Evolutionary conservation across 2,113 vertebrate genomes (phyloP).

Genomic region (Myiozetetes cayanensis): DNA sequence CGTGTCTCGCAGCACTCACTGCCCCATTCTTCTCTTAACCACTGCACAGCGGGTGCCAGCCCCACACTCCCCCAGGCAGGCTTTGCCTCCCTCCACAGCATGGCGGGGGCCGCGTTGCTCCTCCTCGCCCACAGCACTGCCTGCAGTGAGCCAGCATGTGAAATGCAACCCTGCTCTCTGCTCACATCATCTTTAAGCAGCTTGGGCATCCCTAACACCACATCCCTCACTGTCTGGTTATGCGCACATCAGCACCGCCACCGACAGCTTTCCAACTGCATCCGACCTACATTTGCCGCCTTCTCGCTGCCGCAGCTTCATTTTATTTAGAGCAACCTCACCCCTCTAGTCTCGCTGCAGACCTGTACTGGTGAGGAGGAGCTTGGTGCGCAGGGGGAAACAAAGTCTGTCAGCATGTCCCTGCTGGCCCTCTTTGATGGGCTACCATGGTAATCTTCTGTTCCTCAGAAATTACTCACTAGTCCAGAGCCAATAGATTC

Average conservation of each 20-base stretch:
- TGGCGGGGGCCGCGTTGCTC: fast-evolving
- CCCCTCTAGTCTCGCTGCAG: neutral
- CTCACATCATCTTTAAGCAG: neutral
- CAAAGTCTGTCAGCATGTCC: neutral
- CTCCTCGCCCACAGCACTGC: fast-evolving
- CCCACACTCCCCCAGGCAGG: neutral
- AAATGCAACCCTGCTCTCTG: neutral
- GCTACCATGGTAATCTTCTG: neutral
- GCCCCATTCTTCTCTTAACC: neutral
- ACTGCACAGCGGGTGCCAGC: fast-evolving
- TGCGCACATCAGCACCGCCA: fast-evolving
- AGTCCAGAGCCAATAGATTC: neutral
- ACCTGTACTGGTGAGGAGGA: neutral
- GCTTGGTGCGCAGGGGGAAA: neutral
- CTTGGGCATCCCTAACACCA: neutral
- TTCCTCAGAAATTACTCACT: neutral
- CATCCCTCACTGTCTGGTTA: neutral
- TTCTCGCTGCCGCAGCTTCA: neutral
- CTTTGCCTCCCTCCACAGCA: fast-evolving
- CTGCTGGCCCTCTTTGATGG: neutral
- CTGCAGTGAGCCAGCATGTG: neutral
- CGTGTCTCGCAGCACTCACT: fast-evolving
- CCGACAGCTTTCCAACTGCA: neutral
- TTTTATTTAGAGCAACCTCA: neutral
- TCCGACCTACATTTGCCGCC: neutral